Evolutionary conservation across 1,140 invertebrate species (phyloP).

Genomic region (Heliconius melpomene): DNA sequence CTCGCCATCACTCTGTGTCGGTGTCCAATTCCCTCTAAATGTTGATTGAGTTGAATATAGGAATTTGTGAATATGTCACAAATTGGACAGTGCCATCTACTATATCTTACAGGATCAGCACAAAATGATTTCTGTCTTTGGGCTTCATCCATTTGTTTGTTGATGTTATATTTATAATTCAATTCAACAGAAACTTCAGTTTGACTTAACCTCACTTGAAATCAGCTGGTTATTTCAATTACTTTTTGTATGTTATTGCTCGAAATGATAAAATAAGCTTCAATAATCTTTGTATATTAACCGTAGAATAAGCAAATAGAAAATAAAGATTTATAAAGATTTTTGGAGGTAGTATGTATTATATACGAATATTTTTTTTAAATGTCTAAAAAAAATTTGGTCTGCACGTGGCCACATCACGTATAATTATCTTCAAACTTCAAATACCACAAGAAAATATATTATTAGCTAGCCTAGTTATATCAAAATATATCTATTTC

Average conservation of each 20-base stretch:
- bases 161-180: neutral
- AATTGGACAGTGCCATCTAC: slow-evolving; percentile 58
- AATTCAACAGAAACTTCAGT: neutral
- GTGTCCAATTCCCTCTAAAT: slow-evolving; percentile 68
- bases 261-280: neutral
- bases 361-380: neutral
- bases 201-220: neutral
- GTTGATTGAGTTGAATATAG: slow-evolving; percentile 67
- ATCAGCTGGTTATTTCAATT: neutral
- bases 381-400: neutral
- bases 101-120: slow-evolving; percentile 41
- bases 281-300: neutral
- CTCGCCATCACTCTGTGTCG: slow-evolving; percentile 54
- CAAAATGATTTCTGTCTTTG: slow-evolving; percentile 21
- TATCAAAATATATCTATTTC: neutral
- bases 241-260: neutral
- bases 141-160: slow-evolving; percentile 31
- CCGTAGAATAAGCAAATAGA: neutral
- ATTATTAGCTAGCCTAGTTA: neutral
- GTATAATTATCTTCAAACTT: neutral
- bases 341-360: neutral
- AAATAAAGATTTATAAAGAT: neutral
- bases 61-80: slow-evolving; percentile 70
- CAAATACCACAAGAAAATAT: too few relatives aligned
- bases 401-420: neutral